These are phyloP conservation scores for Eulemur albifrons DNA, from an alignment of 2,797 vertebrate species.

Conservation along the genomic window DNA sequence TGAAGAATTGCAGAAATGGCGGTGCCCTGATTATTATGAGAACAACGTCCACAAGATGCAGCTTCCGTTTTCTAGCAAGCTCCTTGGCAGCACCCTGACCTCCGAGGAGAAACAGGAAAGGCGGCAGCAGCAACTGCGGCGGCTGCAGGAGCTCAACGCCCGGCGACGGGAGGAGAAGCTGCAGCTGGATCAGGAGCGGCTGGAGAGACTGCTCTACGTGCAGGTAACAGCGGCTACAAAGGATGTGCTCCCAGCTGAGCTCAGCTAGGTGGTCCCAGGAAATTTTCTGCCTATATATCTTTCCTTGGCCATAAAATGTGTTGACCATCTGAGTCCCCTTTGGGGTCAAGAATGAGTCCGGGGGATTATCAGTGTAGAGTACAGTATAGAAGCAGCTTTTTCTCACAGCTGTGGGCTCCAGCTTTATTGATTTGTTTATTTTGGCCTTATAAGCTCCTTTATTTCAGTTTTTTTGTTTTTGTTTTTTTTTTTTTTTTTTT, in stretches of 20 bases:
- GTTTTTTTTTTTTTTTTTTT: too few species aligned
- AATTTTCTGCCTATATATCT: background rate
- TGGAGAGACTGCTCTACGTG: conserved; percentile 91
- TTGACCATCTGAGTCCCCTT: background rate
- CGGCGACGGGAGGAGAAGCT: conserved; percentile 94
- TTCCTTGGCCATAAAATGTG: background rate
- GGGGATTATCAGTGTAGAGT: background rate
- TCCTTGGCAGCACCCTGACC: conserved; percentile 89
- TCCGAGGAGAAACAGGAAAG: conserved; percentile 95
- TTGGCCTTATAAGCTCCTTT: background rate
- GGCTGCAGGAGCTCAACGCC: conserved; percentile 94
- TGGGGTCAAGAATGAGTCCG: background rate
- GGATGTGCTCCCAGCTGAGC: too few species aligned
- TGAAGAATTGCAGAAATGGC: conserved; percentile 95
- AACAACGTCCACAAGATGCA: conserved; percentile 95
- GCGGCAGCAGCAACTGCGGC: conserved; percentile 93
- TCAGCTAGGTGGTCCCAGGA: background rate
- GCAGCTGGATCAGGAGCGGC: conserved; percentile 94
- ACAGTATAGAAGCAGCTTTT: background rate
- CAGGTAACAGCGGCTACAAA: conserved; percentile 83
- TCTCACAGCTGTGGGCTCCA: background rate
- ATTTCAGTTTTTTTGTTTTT: background rate
- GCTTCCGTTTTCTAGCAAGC: conserved; percentile 93
- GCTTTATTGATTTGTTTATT: background rate
- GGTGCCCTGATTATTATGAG: conserved; percentile 94